phyloP scores from a whole-genome alignment of 37 sponge, comb jelly and placozoan genomes.

The Tethya wilhelma region DNA sequence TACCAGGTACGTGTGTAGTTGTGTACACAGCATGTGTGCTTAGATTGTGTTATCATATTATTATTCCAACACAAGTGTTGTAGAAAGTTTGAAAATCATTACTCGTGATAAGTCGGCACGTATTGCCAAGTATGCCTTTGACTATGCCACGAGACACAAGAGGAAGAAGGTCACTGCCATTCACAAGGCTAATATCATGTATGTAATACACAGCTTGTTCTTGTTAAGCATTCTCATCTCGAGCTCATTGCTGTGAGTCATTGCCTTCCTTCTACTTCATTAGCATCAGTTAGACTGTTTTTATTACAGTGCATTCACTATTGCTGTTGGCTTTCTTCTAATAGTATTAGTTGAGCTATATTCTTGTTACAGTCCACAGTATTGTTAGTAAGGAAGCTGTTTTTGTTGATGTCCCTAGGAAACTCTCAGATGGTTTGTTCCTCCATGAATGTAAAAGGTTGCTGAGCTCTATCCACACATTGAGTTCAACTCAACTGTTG shows the following conservation, averaged over 20 bases:
- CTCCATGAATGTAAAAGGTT: constrained; percentile 85
- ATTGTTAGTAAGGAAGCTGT: too few species aligned
- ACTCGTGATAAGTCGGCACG: constrained; percentile 86
- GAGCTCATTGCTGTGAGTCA: too few species aligned
- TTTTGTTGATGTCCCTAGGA: constrained; percentile 82
- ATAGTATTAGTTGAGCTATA: too few species aligned
- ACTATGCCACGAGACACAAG: constrained; percentile 87
- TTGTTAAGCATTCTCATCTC: too few species aligned
- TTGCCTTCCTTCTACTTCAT: too few species aligned
- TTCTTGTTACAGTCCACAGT: too few species aligned
- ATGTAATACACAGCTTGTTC: constrained; percentile 8
- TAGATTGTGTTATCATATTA: too few species aligned
- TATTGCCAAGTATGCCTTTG: constrained; percentile 99
- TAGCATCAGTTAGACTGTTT: too few species aligned
- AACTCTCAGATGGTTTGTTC: constrained; percentile 97
- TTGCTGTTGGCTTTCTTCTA: too few species aligned
- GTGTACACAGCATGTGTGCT: too few species aligned
- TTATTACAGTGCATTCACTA: too few species aligned
- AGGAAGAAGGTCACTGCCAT: constrained; percentile 94
- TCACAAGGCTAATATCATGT: constrained; percentile 99
- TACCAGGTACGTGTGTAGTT: constrained; percentile 15
- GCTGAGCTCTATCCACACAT: constrained; percentile 92
- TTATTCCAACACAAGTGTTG: constrained; percentile 84
- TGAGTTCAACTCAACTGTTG: constrained; percentile 95
- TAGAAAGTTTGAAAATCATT: constrained; percentile 97